A percentile compares a stretch with the other conserved stretches of the same genome.
Evolutionary conservation across 2,797 vertebrate genomes (phyloP).

Genomic region (Ctenosaura bakeri): DNA sequence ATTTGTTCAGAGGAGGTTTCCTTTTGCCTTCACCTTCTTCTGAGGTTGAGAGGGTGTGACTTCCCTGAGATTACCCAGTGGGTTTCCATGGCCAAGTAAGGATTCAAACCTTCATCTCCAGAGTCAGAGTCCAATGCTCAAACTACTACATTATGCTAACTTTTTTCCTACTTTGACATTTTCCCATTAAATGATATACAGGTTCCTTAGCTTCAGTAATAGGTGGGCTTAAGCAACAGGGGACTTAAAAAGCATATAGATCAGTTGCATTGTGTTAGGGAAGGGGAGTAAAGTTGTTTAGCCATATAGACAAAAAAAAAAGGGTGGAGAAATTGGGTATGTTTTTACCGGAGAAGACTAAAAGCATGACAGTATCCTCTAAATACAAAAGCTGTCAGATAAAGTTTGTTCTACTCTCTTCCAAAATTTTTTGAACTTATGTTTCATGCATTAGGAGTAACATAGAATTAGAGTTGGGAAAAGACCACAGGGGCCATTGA

Average conservation of each 20-base stretch:
- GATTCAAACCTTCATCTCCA: too few species aligned
- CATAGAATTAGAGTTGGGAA: too few species aligned
- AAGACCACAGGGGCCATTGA: too few species aligned
- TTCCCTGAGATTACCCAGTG: too few species aligned
- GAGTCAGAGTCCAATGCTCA: too few species aligned
- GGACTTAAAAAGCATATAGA: neutral
- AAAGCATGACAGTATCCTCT: neutral
- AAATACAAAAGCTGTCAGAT: neutral
- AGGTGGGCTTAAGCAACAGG: neutral
- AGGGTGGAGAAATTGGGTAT: neutral
- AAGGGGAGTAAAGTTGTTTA: neutral
- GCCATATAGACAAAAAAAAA: too few species aligned
- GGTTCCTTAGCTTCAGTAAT: neutral
- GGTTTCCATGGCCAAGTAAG: too few species aligned
- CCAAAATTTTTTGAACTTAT: too few species aligned
- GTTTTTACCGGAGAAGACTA: neutral
- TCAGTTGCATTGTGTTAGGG: neutral
- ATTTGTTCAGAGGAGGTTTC: too few species aligned
- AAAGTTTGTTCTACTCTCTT: neutral
- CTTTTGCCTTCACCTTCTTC: too few species aligned
- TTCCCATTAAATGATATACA: neutral
- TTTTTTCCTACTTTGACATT: neutral
- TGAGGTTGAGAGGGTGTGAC: too few species aligned
- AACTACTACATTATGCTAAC: too few species aligned
- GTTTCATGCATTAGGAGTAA: neutral